Evolutionary conservation across 2,888 invertebrate species (phyloP).

Genomic region (Candidula unifasciata): DNA sequence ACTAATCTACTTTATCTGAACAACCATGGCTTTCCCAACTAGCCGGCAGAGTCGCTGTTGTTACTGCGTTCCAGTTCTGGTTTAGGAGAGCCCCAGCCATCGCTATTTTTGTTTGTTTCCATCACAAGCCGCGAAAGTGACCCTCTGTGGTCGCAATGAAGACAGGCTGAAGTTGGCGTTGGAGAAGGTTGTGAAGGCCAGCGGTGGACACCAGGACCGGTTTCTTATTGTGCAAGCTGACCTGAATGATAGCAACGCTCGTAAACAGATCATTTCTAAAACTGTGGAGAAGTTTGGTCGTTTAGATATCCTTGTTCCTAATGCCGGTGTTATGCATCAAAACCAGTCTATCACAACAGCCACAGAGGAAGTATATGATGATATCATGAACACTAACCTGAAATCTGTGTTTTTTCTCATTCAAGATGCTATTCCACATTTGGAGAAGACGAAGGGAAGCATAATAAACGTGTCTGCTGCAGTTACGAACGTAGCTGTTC

Average conservation of each 20-base stretch:
- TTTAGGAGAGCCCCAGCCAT: conserved; percentile 15
- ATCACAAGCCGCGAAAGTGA: conserved; percentile 3
- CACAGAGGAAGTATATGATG: conserved; percentile 28
- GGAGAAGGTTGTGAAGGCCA: neutral
- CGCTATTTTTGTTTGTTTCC: conserved; percentile 55
- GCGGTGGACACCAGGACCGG: conserved; percentile 16
- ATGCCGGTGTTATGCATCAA: neutral
- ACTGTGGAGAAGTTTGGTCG: conserved; percentile 30
- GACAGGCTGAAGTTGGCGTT: neutral
- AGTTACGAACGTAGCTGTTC: neutral
- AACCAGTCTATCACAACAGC: neutral
- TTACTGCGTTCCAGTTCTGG: conserved; percentile 37
- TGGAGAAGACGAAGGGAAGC: conserved; percentile 40
- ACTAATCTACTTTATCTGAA: too few relatives aligned
- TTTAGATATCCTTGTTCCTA: conserved; percentile 32
- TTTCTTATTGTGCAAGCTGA: conserved; percentile 16
- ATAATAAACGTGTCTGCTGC: conserved; percentile 32
- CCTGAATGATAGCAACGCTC: neutral
- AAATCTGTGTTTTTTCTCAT: conserved; percentile 38
- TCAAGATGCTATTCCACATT: conserved; percentile 35
- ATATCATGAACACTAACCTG: conserved; percentile 39
- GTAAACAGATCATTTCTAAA: conserved; percentile 3
- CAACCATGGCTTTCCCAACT: too few relatives aligned
- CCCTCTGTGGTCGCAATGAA: conserved; percentile 30
- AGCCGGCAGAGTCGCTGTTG: too few relatives aligned